Evolutionary conservation across 2,113 vertebrate genomes (phyloP), one percentile per base, ranked within the genome.

Genomic region (Bufo bufo): DNA sequence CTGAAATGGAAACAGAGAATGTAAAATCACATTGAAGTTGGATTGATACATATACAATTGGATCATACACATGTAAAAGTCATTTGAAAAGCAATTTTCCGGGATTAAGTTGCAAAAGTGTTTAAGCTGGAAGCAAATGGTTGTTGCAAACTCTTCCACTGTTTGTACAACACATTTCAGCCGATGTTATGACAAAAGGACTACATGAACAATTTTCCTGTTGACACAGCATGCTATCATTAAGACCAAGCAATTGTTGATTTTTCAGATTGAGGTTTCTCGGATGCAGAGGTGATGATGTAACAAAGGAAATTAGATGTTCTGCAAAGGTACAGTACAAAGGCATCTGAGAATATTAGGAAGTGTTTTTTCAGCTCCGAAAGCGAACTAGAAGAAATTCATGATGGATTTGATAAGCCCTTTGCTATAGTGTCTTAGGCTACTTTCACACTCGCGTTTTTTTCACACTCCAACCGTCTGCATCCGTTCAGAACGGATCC

Each of bases 191-290:
- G 65, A 71, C 82, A 84, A 71, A 84, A 54, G 47, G 66, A n/a
- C 50, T 83, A 33, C 47, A 52, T 69, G 45, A 83, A 52, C 23
- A 13, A 69, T 83, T 82, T 82, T 84, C 63, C 82, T 84, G 82
- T 84, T 84, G 63, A 84, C 82, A 84, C 82, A 84, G 82, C 82
- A 84, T 84, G 82, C 45, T 71, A 69, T 84, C 82, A 69, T 84
- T 71, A 84, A 33, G 63, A 52, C 52, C 23, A 45, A 82, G 63
- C 47, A 12, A 33, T 33, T 84, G 65, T 84, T 66, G 49, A 43
- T 84, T 84, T 69, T 84, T 52, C n/a, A 54, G 12, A 33, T 11
- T 10, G 20, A 69, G 13, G 50, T 13, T 69, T 69, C 16, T 84
- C 63, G 54, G 47, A 84, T 50, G 47, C 12, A 72, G 33, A 45